A percentile compares a stretch with the other conserved stretches of the same genome.
phyloP scores from a whole-genome alignment of 2,797 vertebrate genomes.

The Orientallactaga sibirica region DNA sequence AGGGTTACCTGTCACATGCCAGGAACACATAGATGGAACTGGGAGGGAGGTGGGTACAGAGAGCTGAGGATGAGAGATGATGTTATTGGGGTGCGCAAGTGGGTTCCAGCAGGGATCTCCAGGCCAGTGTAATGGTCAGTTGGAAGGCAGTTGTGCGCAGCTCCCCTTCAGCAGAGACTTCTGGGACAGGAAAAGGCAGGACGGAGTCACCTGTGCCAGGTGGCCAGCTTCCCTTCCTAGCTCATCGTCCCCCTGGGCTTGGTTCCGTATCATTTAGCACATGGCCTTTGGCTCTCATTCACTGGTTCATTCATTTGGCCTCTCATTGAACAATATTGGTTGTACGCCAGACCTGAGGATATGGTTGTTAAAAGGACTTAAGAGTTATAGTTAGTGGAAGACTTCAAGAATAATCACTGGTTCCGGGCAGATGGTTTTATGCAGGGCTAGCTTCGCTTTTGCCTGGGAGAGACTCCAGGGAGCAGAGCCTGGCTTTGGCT shows the following conservation, averaged over 20 bases:
- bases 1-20: neutral
- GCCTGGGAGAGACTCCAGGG: rapidly evolving
- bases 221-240: neutral
- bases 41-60: neutral
- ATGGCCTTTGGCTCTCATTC: neutral
- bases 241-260: neutral
- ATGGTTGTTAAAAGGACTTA: neutral
- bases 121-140: rapidly evolving
- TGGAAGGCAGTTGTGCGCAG: neutral
- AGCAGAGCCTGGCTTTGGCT: neutral
- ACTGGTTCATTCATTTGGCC: neutral
- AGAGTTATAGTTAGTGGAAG: neutral
- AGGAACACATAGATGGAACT: neutral
- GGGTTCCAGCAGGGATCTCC: rapidly evolving
- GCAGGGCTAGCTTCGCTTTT: neutral
- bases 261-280: neutral
- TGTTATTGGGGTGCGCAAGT: no score
- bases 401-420: neutral
- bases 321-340: neutral
- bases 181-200: neutral
- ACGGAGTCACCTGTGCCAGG: neutral
- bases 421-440: neutral
- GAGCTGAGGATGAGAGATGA: neutral
- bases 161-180: neutral
- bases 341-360: neutral